Conservation (phyloP, 2,113 vertebrate species). For the Phyllostomus discolor region DNA sequence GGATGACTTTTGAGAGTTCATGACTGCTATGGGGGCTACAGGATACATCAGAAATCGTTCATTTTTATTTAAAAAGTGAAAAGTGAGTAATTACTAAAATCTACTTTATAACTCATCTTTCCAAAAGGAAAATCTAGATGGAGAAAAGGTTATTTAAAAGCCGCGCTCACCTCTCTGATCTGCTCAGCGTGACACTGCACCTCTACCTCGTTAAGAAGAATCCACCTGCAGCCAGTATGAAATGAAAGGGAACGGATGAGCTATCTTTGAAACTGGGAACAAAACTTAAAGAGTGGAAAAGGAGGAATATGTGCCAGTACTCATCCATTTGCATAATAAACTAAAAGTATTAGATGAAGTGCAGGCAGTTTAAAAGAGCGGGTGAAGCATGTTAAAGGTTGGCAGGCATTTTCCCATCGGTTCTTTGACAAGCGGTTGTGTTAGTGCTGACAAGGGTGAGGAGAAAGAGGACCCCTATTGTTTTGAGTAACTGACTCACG, state of each 20-base stretch:
- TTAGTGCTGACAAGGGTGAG: background rate
- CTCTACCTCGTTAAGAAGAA: background rate
- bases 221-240: background rate
- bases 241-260: background rate
- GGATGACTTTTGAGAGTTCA: background rate
- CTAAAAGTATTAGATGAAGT: background rate
- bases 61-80: background rate
- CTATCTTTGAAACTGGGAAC: background rate
- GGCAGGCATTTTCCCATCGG: background rate
- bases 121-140: background rate
- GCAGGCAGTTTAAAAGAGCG: background rate
- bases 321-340: background rate
- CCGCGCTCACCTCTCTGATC: background rate
- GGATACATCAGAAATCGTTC: background rate
- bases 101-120: background rate
- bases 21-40: background rate
- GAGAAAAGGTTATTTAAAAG: slow-evolving; percentile 31
- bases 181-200: background rate
- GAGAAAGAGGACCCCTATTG: background rate
- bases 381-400: background rate
- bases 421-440: background rate
- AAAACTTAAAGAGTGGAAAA: background rate
- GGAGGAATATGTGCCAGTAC: background rate
- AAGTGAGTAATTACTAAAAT: background rate
- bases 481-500: background rate